Base-by-base conservation (phyloP, 2,797 vertebrate genomes). In the Gambusia yucatana region DNA sequence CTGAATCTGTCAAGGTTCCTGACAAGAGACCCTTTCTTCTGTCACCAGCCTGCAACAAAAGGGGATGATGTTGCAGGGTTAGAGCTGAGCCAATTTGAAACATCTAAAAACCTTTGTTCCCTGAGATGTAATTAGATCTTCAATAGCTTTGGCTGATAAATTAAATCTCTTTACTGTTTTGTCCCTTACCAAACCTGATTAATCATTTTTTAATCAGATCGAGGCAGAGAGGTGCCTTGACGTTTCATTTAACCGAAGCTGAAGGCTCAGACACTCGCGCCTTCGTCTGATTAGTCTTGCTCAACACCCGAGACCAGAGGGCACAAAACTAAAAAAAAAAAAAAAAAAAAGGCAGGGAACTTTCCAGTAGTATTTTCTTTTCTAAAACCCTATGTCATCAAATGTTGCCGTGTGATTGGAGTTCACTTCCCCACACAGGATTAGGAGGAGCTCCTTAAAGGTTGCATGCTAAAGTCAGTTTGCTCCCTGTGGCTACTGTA, bases 151-250 rank as follows among this genome's bases (percentile, higher is more conserved):
- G 75, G 78, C 86, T 92, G 89, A 94, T 94, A 83, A 95, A 95
- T 94, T 92, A 85, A 93, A 95, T 93, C 86, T 93, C 89, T 90
- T 87, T 90, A 88, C 90, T 91, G 86, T 88, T 92, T 92, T 91
- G 91, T 84, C 86, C 86, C 84, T 84, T 90, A 91, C 90, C 91
- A 91, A 91, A 93, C 93, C 88, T 94, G 93, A 96, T 95, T 93
- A 95, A 96, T 95, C 90, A 83, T 90, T 93, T 93, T 94, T 94
- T 94, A 96, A 96, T 95, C 94, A 95, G 93, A 63, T 77, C 81
- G 82, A 92, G 93, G 87, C 89, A 93, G 89, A 79, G 82, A 90
- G 87, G 87, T 74, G 89, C 91, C 88, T 91, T 91, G 91, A 94
- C 91, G 87, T 93, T 94, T 94, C 87, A 93, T 93, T 93, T 91